phyloP scores from a whole-genome alignment of 2,888 invertebrate species.

The Subacronicta megacephala region DNA sequence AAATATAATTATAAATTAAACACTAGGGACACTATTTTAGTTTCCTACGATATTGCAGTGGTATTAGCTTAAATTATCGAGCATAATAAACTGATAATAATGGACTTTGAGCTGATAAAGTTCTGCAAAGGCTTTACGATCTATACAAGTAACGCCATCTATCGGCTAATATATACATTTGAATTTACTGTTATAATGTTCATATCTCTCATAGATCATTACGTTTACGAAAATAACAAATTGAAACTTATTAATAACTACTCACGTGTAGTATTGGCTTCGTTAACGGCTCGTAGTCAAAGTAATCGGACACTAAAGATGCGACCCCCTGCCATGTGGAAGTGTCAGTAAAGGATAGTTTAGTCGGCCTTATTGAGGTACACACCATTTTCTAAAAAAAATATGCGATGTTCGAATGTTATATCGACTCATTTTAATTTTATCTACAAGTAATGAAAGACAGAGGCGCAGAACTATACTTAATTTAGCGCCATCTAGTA shows the following conservation, averaged over 20 bases:
- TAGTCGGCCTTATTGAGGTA: conserved; percentile 94
- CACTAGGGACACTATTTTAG: too few species aligned
- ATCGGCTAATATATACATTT: conserved; percentile 30
- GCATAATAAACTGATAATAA: too few species aligned
- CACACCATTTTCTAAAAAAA: conserved; percentile 95
- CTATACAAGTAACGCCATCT: conserved; percentile 63
- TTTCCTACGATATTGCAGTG: too few species aligned
- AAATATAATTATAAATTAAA: too few species aligned
- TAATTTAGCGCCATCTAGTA: conserved; percentile 14
- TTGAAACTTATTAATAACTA: conserved; percentile 58
- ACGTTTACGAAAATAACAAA: not conserved
- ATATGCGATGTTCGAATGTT: not conserved
- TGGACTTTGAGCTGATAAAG: too few species aligned
- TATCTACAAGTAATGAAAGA: too few species aligned
- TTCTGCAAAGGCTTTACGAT: not conserved
- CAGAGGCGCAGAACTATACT: too few species aligned
- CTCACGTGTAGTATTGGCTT: conserved; percentile 92
- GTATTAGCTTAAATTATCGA: too few species aligned
- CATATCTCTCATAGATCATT: too few species aligned
- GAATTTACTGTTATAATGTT: not conserved
- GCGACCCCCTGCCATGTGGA: conserved; percentile 93
- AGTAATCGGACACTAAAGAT: conserved; percentile 93
- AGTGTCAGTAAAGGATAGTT: conserved; percentile 92
- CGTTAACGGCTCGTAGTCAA: conserved; percentile 92
- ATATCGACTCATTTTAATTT: too few species aligned